Conservation (phyloP, 2,113 vertebrate genomes). For the Prionailurus viverrinus region DNA sequence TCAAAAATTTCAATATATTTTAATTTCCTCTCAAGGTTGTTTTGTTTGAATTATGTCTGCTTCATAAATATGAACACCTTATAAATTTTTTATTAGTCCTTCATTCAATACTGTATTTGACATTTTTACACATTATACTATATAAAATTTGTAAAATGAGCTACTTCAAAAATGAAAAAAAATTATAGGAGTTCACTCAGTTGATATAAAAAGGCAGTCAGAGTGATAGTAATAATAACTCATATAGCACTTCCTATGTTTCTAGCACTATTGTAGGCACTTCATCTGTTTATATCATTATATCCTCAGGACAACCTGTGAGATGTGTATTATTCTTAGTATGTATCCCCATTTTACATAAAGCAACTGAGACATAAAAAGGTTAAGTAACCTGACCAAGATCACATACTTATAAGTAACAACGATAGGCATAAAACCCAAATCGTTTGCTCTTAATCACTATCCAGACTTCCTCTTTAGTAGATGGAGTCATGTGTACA, state of each 20-base stretch:
- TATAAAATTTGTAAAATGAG: not conserved
- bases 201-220: not conserved
- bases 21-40: not conserved
- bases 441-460: not conserved
- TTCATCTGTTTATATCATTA: not conserved
- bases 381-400: not conserved
- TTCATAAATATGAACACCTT: not conserved
- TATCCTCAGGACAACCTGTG: not conserved
- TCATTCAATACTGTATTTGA: not conserved
- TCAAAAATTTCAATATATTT: not conserved
- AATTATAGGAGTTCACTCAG: not conserved
- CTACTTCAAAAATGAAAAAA: not conserved
- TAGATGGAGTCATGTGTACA: not conserved
- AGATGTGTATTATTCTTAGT: not conserved
- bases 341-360: constrained; percentile 11
- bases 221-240: not conserved
- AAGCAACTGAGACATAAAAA: not conserved
- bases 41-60: not conserved
- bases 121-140: not conserved
- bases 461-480: not conserved
- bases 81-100: not conserved
- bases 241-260: not conserved
- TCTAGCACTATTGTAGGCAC: not conserved
- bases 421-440: not conserved
- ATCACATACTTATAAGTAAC: not conserved